phyloP scores from a whole-genome alignment of 2,797 vertebrate genomes.

The Nothura maculosa region DNA sequence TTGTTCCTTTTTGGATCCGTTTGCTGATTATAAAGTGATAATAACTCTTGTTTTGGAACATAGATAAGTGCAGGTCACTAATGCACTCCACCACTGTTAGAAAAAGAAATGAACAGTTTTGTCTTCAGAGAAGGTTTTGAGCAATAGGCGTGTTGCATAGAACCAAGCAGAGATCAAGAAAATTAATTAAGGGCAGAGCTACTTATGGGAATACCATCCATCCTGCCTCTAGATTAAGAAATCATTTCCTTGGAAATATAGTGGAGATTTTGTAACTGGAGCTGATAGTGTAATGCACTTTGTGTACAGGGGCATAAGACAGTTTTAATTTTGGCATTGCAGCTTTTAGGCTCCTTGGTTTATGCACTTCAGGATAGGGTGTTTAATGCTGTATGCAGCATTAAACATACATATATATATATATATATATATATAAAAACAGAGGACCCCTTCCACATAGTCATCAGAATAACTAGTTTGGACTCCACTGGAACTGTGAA shows the following conservation, averaged over 20 bases:
- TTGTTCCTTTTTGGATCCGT: background rate
- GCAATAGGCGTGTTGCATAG: background rate
- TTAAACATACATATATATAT: background rate
- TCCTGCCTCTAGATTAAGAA: background rate
- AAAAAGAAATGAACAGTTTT: background rate
- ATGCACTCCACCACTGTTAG: background rate
- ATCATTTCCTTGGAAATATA: background rate
- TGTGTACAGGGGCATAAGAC: background rate
- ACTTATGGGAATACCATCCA: background rate
- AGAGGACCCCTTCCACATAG: background rate
- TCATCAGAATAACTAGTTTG: constrained; percentile 60
- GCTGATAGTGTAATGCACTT: background rate
- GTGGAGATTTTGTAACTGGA: constrained; percentile 1
- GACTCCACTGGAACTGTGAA: constrained; percentile 41
- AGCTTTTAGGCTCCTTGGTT: constrained; percentile 24
- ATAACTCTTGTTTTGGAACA: background rate
- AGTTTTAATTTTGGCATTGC: constrained; percentile 25
- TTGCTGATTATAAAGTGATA: background rate
- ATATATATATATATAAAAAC: background rate
- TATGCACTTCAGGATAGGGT: constrained; percentile 23
- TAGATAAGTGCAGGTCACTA: background rate
- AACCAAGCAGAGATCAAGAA: background rate
- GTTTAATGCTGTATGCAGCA: constrained; percentile 32
- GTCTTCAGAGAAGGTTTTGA: background rate
- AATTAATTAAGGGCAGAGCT: background rate